Evolutionary conservation across 1,140 invertebrate genomes (phyloP).

Genomic region (Cydia fagiglandana): DNA sequence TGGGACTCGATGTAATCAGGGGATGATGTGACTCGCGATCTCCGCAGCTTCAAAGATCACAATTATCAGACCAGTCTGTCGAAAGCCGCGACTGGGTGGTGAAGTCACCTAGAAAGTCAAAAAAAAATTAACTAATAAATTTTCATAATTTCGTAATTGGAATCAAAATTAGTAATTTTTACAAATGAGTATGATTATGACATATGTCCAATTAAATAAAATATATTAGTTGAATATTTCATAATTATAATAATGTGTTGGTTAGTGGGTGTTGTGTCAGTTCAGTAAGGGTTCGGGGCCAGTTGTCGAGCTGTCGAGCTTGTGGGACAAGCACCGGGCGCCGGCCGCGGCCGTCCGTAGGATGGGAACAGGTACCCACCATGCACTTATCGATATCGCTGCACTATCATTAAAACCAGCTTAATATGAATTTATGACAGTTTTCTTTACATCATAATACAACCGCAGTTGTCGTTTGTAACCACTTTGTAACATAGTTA

Average conservation of each 20-base stretch:
- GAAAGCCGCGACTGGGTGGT: constrained; percentile 71
- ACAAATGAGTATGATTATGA: not conserved
- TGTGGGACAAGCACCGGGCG: constrained; percentile 78
- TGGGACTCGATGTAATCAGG: constrained; percentile 77
- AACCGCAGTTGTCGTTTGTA: too few species aligned
- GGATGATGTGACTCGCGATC: constrained; percentile 78
- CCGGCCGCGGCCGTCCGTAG: constrained; percentile 76
- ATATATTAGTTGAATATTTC: not conserved
- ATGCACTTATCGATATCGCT: not conserved
- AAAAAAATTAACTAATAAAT: not conserved
- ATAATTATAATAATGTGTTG: not conserved
- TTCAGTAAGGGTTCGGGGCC: not conserved
- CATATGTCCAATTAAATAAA: not conserved
- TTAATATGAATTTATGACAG: not conserved
- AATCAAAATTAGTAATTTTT: not conserved
- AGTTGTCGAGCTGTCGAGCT: constrained; percentile 71
- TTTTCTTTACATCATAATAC: too few species aligned
- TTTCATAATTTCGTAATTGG: not conserved
- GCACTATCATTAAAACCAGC: not conserved
- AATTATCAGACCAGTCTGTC: constrained; percentile 78
- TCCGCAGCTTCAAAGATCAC: constrained; percentile 78
- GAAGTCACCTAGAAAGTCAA: constrained; percentile 71
- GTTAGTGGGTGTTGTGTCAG: constrained; percentile 24
- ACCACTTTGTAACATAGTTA: too few species aligned
- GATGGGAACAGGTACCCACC: constrained; percentile 74